Evolutionary conservation across 1,140 invertebrate species (phyloP).

Genomic region (Cydia amplana): DNA sequence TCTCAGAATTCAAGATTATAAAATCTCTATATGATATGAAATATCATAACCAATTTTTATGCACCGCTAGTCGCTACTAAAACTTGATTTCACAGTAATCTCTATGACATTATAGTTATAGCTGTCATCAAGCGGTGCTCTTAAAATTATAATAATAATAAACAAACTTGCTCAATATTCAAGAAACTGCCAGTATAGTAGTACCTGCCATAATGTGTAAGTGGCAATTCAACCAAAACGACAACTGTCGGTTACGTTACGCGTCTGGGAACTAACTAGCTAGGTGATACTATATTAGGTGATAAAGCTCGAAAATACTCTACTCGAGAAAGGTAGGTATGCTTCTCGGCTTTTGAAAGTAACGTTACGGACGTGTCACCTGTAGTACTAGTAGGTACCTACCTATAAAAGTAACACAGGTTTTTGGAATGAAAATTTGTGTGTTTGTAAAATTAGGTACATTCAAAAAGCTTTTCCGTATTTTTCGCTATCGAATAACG

Average conservation of each 20-base stretch:
- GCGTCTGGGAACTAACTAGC: background rate
- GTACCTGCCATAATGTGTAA: background rate
- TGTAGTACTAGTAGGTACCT: too few species aligned
- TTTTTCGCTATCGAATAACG: too few species aligned
- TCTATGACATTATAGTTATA: constrained; percentile 8
- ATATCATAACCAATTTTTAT: constrained; percentile 3
- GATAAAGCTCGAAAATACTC: too few species aligned
- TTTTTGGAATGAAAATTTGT: too few species aligned
- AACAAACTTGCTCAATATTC: background rate
- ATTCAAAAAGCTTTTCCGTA: too few species aligned
- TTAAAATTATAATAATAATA: background rate
- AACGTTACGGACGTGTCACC: too few species aligned
- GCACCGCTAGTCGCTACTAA: background rate
- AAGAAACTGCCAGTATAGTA: background rate
- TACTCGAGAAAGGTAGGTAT: too few species aligned
- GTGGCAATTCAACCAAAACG: background rate
- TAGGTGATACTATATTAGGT: too few species aligned
- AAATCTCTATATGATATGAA: background rate
- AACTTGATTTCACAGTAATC: constrained; percentile 13
- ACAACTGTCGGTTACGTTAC: background rate
- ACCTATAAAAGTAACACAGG: too few species aligned
- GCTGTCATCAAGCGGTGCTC: constrained; percentile 3
- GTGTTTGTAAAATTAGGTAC: too few species aligned
- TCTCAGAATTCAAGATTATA: constrained; percentile 11
- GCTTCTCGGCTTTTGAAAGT: too few species aligned